Percentiles rank a stretch among this genome's conserved stretches.
Conservation (phyloP, 2,113 vertebrate species). For the Tricholaema leucomelas region DNA sequence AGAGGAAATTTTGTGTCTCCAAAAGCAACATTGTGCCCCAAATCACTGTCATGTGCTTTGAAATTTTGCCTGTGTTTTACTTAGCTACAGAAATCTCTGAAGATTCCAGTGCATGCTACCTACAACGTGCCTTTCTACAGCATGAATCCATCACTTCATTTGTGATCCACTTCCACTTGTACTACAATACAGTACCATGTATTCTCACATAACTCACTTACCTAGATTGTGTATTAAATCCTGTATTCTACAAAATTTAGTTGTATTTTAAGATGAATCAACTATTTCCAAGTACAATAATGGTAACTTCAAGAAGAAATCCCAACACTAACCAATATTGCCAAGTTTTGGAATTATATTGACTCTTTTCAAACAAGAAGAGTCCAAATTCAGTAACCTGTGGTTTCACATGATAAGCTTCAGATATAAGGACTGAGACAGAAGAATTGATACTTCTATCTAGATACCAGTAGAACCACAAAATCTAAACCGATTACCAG, state of each 20-base stretch:
- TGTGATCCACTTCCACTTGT: background rate
- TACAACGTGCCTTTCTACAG: background rate
- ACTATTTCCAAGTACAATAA: background rate
- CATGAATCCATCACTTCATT: background rate
- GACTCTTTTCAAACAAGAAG: background rate
- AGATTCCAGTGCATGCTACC: background rate
- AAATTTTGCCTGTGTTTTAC: background rate
- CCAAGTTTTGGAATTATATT: background rate
- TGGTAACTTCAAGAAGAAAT: background rate
- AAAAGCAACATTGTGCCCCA: background rate
- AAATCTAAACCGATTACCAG: background rate
- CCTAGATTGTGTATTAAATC: background rate
- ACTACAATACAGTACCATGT: fast-evolving
- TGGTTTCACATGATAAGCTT: background rate
- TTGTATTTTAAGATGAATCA: background rate
- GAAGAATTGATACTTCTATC: background rate
- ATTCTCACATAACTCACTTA: background rate
- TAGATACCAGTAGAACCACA: background rate
- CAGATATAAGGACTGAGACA: background rate
- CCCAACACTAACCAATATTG: background rate
- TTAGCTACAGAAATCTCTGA: background rate
- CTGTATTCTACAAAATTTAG: background rate
- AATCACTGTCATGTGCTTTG: background rate
- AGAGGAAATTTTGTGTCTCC: background rate
- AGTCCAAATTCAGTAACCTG: background rate